Conservation (phyloP, 2,113 vertebrate genomes). For the Falcunculus frontatus region DNA sequence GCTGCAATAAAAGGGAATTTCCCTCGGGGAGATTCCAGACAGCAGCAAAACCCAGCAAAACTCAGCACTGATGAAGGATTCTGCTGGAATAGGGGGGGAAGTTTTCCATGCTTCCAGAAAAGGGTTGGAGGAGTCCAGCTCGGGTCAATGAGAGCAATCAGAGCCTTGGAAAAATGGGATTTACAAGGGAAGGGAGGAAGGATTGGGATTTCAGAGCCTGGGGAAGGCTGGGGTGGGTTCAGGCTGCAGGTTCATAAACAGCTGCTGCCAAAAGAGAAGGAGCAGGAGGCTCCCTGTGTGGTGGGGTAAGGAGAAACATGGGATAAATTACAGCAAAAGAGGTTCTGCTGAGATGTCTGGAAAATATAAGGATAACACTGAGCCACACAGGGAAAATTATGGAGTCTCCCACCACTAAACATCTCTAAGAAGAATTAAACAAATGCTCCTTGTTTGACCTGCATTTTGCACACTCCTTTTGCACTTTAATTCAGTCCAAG, state of each 20-base stretch:
- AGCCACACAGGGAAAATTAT: neutral
- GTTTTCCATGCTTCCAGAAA: neutral
- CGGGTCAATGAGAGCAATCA: neutral
- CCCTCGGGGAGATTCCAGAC: neutral
- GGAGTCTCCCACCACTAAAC: neutral
- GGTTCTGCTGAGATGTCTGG: neutral
- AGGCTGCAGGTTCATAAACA: neutral
- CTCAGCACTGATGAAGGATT: neutral
- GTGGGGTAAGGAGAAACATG: neutral
- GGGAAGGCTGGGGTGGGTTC: neutral
- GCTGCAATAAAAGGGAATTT: neutral
- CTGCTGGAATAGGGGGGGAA: neutral
- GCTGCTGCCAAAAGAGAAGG: neutral
- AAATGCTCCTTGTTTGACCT: neutral
- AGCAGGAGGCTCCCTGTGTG: neutral
- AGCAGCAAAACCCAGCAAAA: neutral
- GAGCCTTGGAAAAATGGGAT: neutral
- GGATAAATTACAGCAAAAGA: neutral
- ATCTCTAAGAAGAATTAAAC: neutral
- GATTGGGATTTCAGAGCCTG: neutral
- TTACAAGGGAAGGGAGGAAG: neutral
- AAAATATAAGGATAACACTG: neutral
- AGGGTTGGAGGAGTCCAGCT: neutral
- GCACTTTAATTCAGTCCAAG: conserved; percentile 50
- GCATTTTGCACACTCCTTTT: conserved; percentile 28